Conservation (phyloP, 2,797 vertebrate genomes). For the Acomys russatus region DNA sequence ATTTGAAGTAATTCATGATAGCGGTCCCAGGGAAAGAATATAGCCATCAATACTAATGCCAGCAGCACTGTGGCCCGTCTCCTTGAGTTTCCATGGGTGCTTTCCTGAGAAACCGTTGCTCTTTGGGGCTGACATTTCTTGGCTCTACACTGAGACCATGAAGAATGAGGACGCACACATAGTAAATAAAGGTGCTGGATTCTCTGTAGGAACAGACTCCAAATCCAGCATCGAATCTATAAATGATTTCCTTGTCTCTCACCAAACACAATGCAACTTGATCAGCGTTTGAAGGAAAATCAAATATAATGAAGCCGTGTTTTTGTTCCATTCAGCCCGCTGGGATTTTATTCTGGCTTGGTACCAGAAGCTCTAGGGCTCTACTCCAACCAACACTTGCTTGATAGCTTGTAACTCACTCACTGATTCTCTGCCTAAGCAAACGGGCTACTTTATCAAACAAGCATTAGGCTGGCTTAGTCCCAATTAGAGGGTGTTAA, state of each 20-base stretch:
- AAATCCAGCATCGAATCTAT: background rate
- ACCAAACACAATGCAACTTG: background rate
- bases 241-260: slow-evolving; percentile 9
- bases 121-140: background rate
- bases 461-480: background rate
- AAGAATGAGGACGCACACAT: background rate
- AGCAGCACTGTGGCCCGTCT: background rate
- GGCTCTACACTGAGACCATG: background rate
- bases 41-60: background rate
- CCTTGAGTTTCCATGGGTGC: slow-evolving; percentile 14
- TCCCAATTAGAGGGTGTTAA: slow-evolving; percentile 15
- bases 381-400: background rate
- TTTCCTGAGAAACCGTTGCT: slow-evolving; percentile 10
- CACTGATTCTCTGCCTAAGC: background rate
- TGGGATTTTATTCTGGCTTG: background rate
- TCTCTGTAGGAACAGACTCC: background rate
- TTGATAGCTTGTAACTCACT: background rate
- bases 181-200: background rate
- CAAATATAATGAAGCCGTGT: slow-evolving; percentile 38
- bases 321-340: background rate
- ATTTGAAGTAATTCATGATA: slow-evolving; percentile 7
- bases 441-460: slow-evolving; percentile 44
- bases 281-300: slow-evolving; percentile 57
- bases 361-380: background rate
- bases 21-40: background rate